Evolutionary conservation across 2,797 vertebrate genomes (phyloP).

Genomic region (Sebastes trivittatus): DNA sequence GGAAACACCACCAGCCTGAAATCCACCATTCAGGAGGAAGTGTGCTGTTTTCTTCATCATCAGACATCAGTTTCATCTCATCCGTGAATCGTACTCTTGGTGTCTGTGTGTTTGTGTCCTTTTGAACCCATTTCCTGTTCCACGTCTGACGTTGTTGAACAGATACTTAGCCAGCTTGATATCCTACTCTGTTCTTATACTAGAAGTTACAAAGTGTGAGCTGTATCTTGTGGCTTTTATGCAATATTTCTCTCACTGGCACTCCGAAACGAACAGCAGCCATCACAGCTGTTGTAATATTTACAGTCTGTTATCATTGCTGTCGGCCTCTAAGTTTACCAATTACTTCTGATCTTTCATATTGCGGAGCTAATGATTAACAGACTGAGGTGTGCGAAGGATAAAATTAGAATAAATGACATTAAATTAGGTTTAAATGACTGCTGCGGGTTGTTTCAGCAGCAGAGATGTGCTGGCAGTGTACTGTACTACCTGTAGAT

Average conservation of each 20-base stretch:
- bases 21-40: background rate
- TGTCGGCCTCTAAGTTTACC: slow-evolving; percentile 11
- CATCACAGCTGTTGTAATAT: slow-evolving; percentile 30
- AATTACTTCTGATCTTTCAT: slow-evolving; percentile 30
- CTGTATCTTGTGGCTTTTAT: background rate
- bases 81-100: background rate
- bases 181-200: background rate
- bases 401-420: slow-evolving; percentile 12
- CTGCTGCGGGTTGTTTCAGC: background rate
- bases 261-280: slow-evolving; percentile 16
- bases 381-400: slow-evolving; percentile 15
- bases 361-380: slow-evolving; percentile 27
- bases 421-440: slow-evolving; percentile 20
- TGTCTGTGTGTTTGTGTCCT: background rate
- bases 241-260: background rate
- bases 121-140: background rate
- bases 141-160: background rate
- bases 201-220: background rate
- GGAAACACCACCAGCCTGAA: slow-evolving; percentile 2
- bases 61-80: background rate
- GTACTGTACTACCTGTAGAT: too few relatives aligned
- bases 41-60: background rate
- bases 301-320: slow-evolving; percentile 19
- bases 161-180: background rate
- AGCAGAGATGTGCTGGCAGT: background rate